Percentiles rank a stretch among this genome's conserved stretches.
Conservation (phyloP, 2,888 invertebrate genomes). For the Chymomyza amoena region DNA sequence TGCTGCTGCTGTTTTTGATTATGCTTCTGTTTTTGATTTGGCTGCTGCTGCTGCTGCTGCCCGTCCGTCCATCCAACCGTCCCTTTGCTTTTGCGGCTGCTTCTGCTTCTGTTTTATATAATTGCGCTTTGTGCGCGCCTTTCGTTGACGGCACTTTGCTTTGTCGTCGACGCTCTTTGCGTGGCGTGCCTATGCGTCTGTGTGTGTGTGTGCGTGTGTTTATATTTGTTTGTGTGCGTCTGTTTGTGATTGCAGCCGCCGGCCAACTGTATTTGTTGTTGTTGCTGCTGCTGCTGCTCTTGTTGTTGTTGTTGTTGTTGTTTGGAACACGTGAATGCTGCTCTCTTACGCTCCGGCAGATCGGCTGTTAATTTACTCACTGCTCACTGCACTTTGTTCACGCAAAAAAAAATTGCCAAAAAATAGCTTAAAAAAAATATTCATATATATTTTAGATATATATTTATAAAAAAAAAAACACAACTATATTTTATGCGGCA, state of each 20-base stretch:
- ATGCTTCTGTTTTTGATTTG: conserved; percentile 12
- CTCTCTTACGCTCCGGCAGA: background rate
- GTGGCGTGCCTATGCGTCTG: too few relatives aligned
- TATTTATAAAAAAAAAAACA: conserved; percentile 34
- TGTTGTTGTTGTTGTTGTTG: conserved; percentile 5
- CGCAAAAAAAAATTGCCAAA: background rate
- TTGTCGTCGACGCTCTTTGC: background rate
- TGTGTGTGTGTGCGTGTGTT: background rate
- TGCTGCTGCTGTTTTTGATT: background rate
- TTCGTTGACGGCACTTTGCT: conserved; percentile 14
- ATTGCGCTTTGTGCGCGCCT: conserved; percentile 41
- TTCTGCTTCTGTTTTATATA: conserved; percentile 40
- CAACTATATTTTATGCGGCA: conserved; percentile 17
- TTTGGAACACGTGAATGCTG: conserved; percentile 1
- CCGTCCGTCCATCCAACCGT: background rate
- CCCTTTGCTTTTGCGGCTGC: conserved; percentile 12
- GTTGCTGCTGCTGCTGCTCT: background rate
- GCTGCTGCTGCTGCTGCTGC: conserved; percentile 3
- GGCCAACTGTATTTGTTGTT: conserved; percentile 43
- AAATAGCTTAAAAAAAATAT: background rate
- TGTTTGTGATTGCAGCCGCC: conserved; percentile 32
- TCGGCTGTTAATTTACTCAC: background rate
- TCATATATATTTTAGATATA: background rate
- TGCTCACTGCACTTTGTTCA: background rate
- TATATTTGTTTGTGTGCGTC: background rate